Base-by-base conservation (phyloP, 2,888 invertebrate species). In the Drosophila kokeensis region DNA sequence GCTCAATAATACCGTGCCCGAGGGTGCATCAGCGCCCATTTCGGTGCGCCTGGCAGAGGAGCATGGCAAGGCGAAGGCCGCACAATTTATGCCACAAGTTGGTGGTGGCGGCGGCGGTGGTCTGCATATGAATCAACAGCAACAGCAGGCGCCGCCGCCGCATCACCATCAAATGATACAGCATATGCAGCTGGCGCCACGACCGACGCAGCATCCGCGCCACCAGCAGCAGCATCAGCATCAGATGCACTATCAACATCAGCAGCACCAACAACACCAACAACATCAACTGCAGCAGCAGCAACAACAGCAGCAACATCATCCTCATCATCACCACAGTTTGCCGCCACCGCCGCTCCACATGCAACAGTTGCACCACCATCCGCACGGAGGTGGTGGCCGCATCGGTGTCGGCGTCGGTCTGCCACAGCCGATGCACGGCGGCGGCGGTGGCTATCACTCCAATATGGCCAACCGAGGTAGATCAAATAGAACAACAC, bases 1-100 rank as follows among this genome's bases (percentile, higher is more conserved):
- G 69, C 93, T 98, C 75, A 97, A 98, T 92, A 97, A 97, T 79
- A 96, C 96, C 70, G 95, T 97, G 92, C 96, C 97, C 40, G 96
- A 96, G 81, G 98, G 97, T 78, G 96, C 96, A 63, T 95, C 96
- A 68, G 96, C 97, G 91, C 96, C 98, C 15, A 94, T 99, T 38
- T 95, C 96, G 82, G 97, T 98, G 38, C 93, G 94, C 40, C 93
- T 95, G 60, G 93, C 93, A 40, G 93, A 93, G 83, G 93, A 93
- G 80, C 93, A 93, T 76, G 93, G 93, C 74, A 93, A 93, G 81
- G 91, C 92, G 71, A 93, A 93, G 84, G 93, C 93, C 18, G 91
- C 92, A 50, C 89, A 91, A 58, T 93, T 92, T 69, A 89, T 92
- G 91, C 87, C 91, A 21, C 92, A 91, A 64, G 42, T 84, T 52